Conservation (phyloP, 2,113 vertebrate genomes). For the Campylorhamphus procurvoides region DNA sequence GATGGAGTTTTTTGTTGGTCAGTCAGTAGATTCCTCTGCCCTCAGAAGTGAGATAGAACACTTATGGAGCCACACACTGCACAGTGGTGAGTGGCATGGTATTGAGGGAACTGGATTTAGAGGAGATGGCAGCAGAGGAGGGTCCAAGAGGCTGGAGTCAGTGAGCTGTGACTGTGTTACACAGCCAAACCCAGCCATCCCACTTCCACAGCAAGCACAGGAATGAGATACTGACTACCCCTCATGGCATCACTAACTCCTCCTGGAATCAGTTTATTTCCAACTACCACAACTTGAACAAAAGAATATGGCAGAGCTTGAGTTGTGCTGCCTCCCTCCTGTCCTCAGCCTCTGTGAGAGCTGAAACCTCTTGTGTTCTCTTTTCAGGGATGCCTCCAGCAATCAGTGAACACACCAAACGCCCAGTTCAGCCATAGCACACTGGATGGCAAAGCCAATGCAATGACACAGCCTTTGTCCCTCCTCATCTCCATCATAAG, state of each 20-base stretch:
- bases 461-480: background rate
- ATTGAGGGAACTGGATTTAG: background rate
- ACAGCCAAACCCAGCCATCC: background rate
- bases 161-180: background rate
- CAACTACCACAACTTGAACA: background rate
- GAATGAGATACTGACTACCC: background rate
- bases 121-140: background rate
- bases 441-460: background rate
- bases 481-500: background rate
- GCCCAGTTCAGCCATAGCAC: background rate
- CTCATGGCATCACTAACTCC: rapidly evolving
- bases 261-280: background rate
- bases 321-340: background rate
- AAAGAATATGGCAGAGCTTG: background rate
- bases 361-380: background rate
- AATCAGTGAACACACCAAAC: background rate
- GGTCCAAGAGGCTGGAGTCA: background rate
- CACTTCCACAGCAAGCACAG: background rate
- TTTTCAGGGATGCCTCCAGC: background rate
- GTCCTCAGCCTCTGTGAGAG: background rate
- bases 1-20: background rate
- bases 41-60: background rate
- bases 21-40: background rate
- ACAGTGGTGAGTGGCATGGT: background rate
- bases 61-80: background rate